Percentiles rank a stretch among this genome's conserved stretches.
phyloP scores from a whole-genome alignment of 2,888 invertebrate genomes.

The Drosophila siamana region DNA sequence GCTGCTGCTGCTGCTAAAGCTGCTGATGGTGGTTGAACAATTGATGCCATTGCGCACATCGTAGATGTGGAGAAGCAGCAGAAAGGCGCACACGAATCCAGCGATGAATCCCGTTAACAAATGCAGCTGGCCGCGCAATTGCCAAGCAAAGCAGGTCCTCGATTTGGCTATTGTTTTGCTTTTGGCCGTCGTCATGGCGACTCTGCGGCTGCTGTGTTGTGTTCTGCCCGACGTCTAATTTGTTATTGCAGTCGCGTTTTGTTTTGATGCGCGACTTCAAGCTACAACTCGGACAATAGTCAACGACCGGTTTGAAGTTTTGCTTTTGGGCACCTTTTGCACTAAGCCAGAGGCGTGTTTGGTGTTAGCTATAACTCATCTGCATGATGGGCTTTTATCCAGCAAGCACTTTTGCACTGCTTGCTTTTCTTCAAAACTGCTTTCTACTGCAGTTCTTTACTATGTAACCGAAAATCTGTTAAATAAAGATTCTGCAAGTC shows the following conservation, averaged over 20 bases:
- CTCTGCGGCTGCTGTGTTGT: slow-evolving; percentile 37
- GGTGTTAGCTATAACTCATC: slow-evolving; percentile 1
- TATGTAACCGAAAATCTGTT: too few species aligned
- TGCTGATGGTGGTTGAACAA: slow-evolving; percentile 33
- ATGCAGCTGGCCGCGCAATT: slow-evolving; percentile 62
- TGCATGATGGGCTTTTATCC: neutral
- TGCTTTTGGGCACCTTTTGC: slow-evolving; percentile 10
- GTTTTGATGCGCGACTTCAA: slow-evolving; percentile 33
- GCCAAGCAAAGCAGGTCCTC: neutral
- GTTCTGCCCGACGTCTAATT: slow-evolving; percentile 60
- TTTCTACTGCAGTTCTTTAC: neutral
- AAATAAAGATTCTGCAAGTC: too few species aligned
- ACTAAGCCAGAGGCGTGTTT: neutral
- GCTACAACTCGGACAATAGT: slow-evolving; percentile 19
- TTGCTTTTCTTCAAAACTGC: neutral
- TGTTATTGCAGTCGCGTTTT: slow-evolving; percentile 51
- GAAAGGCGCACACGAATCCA: slow-evolving; percentile 76
- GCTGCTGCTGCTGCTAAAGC: slow-evolving; percentile 23
- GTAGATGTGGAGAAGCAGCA: slow-evolving; percentile 64
- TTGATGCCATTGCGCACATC: slow-evolving; percentile 41
- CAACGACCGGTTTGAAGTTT: slow-evolving; percentile 45
- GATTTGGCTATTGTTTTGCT: slow-evolving; percentile 22
- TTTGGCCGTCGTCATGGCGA: slow-evolving; percentile 43
- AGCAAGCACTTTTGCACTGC: neutral
- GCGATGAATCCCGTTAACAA: slow-evolving; percentile 71